Base-by-base conservation (phyloP, 2,888 invertebrate species). In the Drosophila infuscata region DNA sequence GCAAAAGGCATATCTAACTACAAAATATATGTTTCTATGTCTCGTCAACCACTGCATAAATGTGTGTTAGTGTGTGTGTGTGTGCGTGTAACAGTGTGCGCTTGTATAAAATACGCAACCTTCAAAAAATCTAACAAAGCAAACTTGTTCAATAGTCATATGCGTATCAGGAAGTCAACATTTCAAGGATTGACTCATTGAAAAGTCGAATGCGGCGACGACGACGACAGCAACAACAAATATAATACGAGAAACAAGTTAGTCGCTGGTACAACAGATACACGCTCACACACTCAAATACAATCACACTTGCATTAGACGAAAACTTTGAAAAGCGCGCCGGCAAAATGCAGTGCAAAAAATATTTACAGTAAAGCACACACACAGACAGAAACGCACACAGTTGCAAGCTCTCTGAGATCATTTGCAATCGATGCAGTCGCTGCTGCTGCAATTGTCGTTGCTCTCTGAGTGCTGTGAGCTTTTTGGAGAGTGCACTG, bases 131-230 rank as follows among this genome's bases (percentile, higher is more conserved):
- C 90, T 90, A 90, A 90, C 89, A 90, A 90, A 90, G 88, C 90
- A 86, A 79, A 89, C 85, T 90, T 90, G 90, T 90, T 90, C 89
- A 90, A 89, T 90, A 90, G 90, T 90, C 90, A 91, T 91, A 91
- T 91, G 92, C 92, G 92, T 92, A 91, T 91, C 91, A 92, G 92
- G 92, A 92, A 92, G 92, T 92, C 88, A 91, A 91, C 88, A 88
- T 92, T 91, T 92, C 92, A 92, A 92, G 92, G 92, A 92, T 92
- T 91, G 91, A 91, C 91, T 91, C 91, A 91, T 91, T 91, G 91
- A 91, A 90, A 91, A 91, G 91, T 90, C 91, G 90, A 88, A 89
- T 87, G 83, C 91, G 88, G 78, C 83, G 76, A 63, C 73, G 64
- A 35, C 71, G 61, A 62, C 76, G 60, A 29, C 73, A 46, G 62